phyloP scores from a whole-genome alignment of 2,888 invertebrate species.

The Poecilobothrus nobilitatus region DNA sequence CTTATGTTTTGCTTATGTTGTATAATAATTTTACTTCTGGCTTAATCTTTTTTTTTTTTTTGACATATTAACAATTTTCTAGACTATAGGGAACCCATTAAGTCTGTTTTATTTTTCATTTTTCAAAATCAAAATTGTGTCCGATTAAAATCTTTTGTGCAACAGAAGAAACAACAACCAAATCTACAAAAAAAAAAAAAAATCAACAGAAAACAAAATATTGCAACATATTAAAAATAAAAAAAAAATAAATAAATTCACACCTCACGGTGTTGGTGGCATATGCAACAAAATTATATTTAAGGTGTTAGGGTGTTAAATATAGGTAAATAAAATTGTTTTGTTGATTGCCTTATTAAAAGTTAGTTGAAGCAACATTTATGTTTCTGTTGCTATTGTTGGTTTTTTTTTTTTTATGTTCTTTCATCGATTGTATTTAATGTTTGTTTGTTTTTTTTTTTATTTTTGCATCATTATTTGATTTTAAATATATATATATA shows the following conservation, averaged over 20 bases:
- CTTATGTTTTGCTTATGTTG: neutral
- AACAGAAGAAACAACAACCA: neutral
- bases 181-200: too few species aligned
- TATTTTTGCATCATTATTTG: neutral
- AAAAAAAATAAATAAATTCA: neutral
- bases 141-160: slow-evolving; percentile 2
- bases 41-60: neutral
- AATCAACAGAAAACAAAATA: too few species aligned
- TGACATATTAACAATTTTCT: neutral
- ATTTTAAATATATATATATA: neutral
- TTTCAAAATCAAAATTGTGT: slow-evolving; percentile 1
- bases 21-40: neutral
- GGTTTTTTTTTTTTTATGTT: neutral
- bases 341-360: neutral
- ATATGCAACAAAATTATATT: neutral
- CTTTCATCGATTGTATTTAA: too few species aligned
- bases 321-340: neutral
- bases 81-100: slow-evolving; percentile 6
- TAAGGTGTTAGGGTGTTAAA: neutral
- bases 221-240: too few species aligned
- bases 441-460: too few species aligned
- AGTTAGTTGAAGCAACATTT: neutral
- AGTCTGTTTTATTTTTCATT: neutral
- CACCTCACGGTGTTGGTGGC: neutral
- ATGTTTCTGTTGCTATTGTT: neutral